These are phyloP conservation scores for Pogonophryne albipinna DNA, from an alignment of 2,797 vertebrate species.

Conservation along the genomic window DNA sequence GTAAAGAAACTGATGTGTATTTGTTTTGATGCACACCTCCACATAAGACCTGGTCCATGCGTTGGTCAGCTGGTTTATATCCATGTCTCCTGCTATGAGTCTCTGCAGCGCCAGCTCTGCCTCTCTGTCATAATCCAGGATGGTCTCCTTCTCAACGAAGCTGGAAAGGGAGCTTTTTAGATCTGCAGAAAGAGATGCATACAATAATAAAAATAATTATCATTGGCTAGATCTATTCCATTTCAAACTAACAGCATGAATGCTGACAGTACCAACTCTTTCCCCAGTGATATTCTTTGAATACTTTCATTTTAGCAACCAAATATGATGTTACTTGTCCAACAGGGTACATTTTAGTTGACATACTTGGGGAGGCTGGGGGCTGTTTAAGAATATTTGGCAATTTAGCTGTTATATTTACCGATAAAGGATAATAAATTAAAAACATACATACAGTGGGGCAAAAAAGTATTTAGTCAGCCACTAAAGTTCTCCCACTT, in stretches of 20 bases:
- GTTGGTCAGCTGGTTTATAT: constrained; percentile 88
- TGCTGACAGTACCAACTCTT: neutral
- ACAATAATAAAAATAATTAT: constrained; percentile 21
- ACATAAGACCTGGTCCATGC: constrained; percentile 92
- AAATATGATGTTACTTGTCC: neutral
- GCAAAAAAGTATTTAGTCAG: too few species aligned
- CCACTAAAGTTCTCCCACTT: too few species aligned
- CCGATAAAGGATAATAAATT: too few species aligned
- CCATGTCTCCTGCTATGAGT: constrained; percentile 86
- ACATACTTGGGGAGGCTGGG: too few species aligned
- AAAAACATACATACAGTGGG: too few species aligned
- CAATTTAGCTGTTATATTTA: too few species aligned
- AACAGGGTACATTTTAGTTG: neutral
- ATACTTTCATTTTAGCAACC: constrained; percentile 4
- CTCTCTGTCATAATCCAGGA: constrained; percentile 89
- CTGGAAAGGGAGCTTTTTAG: constrained; percentile 88
- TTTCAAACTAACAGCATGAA: constrained; percentile 5
- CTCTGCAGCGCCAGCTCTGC: constrained; percentile 91
- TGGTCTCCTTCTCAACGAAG: constrained; percentile 91
- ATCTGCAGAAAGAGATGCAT: constrained; percentile 75
- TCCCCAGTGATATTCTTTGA: neutral
- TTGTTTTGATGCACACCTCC: constrained; percentile 83
- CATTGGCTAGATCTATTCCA: neutral
- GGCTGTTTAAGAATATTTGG: too few species aligned
- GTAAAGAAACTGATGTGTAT: neutral